phyloP scores from a whole-genome alignment of 2,888 invertebrate species.

The Sarcophaga rosellei region DNA sequence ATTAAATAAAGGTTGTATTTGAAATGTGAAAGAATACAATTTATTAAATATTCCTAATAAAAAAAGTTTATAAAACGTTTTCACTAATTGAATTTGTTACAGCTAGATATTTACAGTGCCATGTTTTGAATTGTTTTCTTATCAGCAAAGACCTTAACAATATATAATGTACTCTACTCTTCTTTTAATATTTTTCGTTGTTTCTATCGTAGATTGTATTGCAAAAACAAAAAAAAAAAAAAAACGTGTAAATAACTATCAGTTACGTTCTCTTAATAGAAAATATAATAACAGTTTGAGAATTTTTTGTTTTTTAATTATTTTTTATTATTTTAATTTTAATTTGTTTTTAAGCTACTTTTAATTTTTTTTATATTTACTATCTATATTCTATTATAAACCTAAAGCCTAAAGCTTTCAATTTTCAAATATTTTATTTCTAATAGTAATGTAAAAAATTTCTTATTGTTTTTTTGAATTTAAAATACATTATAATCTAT shows the following conservation, averaged over 20 bases:
- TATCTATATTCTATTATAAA: constrained; percentile 28
- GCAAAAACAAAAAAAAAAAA: neutral
- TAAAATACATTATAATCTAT: constrained; percentile 36
- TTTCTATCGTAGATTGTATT: constrained; percentile 47
- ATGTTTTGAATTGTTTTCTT: no score
- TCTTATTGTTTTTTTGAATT: constrained; percentile 47
- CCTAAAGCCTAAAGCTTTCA: constrained; percentile 53
- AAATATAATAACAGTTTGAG: constrained; percentile 16
- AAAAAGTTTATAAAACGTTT: no score
- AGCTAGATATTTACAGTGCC: no score
- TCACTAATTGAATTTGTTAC: no score
- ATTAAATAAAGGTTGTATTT: constrained; percentile 24
- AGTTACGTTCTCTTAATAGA: constrained; percentile 18
- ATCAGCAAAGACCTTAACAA: no score
- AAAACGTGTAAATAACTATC: constrained; percentile 48
- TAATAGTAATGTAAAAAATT: constrained; percentile 50
- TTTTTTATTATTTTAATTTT: constrained; percentile 11
- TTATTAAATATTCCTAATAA: no score
- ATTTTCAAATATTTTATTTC: constrained; percentile 32
- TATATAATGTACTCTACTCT: neutral
- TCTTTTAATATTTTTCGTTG: constrained; percentile 7
- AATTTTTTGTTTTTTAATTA: constrained; percentile 37
- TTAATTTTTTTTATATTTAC: constrained; percentile 36
- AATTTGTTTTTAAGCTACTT: constrained; percentile 36
- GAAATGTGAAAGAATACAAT: neutral